A percentile compares a stretch with the other conserved stretches of the same genome.
Conservation (phyloP, 2,113 vertebrate species). For the Microtus pennsylvanicus region DNA sequence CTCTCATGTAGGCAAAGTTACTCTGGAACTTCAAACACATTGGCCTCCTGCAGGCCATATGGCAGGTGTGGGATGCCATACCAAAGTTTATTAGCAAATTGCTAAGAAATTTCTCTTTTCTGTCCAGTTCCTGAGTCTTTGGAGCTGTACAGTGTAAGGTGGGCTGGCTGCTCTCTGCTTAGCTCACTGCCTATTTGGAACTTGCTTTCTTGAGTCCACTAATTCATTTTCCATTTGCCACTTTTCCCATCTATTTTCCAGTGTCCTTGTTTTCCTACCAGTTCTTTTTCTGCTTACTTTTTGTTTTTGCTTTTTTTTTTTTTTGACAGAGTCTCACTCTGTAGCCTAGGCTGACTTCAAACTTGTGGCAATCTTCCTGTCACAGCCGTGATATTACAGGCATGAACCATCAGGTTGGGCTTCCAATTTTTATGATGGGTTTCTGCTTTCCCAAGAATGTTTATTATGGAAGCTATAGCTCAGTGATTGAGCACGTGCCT, state of each 20-base stretch:
- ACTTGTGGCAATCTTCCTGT: not conserved
- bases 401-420: not conserved
- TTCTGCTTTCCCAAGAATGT: not conserved
- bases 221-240: not conserved
- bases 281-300: not conserved
- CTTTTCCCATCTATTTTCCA: not conserved
- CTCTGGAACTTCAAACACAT: not conserved
- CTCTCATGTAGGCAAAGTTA: not conserved
- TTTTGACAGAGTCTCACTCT: not conserved
- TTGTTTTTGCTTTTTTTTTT: not conserved
- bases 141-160: not conserved
- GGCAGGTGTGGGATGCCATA: no score
- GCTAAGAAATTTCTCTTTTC: not conserved
- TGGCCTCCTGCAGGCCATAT: not conserved
- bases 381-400: not conserved
- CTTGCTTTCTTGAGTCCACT: not conserved
- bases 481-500: not conserved
- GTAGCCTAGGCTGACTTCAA: not conserved
- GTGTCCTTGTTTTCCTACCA: not conserved
- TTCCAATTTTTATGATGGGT: not conserved
- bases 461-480: not conserved
- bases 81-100: not conserved
- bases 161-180: not conserved
- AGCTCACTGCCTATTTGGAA: not conserved
- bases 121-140: not conserved